phyloP scores from a whole-genome alignment of 1,140 invertebrate genomes.

The Eriocheir sinensis region DNA sequence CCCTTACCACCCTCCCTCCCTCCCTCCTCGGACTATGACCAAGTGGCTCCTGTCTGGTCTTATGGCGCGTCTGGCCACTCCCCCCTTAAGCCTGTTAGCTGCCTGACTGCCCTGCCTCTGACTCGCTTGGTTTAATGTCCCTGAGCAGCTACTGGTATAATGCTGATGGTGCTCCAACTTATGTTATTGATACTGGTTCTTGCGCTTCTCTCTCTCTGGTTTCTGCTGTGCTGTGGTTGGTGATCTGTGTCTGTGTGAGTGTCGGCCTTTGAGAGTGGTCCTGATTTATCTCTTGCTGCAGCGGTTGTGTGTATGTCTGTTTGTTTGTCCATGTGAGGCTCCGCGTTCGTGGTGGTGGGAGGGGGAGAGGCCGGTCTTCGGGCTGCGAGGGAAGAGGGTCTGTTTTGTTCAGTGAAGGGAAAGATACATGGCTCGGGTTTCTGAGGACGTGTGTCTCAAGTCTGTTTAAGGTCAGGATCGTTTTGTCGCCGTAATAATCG shows the following conservation, averaged over 20 bases:
- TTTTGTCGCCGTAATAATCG: background rate
- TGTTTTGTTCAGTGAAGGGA: background rate
- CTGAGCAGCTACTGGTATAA: slow-evolving; percentile 30
- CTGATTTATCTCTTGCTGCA: background rate
- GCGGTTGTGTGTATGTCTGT: background rate
- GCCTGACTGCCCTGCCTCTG: slow-evolving; percentile 60
- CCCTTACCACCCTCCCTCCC: too few relatives aligned
- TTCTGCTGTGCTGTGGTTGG: background rate
- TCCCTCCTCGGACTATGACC: slow-evolving; percentile 42
- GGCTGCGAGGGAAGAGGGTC: background rate
- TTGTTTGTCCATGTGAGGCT: background rate
- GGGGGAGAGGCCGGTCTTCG: background rate
- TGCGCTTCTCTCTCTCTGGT: background rate
- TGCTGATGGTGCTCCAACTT: slow-evolving; percentile 31
- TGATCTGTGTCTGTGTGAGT: too few relatives aligned
- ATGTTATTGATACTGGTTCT: background rate
- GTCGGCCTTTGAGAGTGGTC: background rate
- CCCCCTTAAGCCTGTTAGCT: slow-evolving; percentile 64
- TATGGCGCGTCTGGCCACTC: slow-evolving; percentile 55
- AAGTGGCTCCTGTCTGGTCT: slow-evolving; percentile 59
- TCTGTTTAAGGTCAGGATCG: background rate
- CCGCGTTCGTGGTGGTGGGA: too few relatives aligned
- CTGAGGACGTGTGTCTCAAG: background rate
- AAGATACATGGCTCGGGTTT: background rate
- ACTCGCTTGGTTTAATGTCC: slow-evolving; percentile 57